Base-by-base conservation (phyloP, 1,140 invertebrate species). In the Sycophaga agraensis region DNA sequence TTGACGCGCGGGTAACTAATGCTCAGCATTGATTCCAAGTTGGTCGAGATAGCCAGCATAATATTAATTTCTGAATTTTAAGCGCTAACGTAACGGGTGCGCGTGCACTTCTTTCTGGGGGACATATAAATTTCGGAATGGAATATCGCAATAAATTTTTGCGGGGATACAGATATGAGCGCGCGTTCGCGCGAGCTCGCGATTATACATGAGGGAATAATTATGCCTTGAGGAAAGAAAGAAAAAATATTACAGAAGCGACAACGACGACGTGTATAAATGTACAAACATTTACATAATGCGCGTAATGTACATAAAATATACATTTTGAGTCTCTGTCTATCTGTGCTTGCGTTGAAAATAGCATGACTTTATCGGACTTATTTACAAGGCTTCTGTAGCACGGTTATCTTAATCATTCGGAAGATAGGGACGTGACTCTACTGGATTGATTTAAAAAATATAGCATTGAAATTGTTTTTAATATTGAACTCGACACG, bases 191-290 rank as follows among this genome's bases (percentile, higher is more conserved):
- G 56, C 48, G n/a, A 26, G 24, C 2, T 3, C 8, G 5, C 39
- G 58, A 51, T 60, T 60, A 43, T 51, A 37, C 48, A 50, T 34
- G 21, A 45, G 54, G 42, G 46, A 56, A 56, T 46, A 16, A 57
- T 57, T 48, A 57, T 57, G 43, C 55, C 31, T 21, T 28, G 40
- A 28, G 46, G 31, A 54, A 54, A 54, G 22, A n/a, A 24, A 24
- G 21, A 51, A 46, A 53, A 60, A 39, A 54, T 54, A 61, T 61
- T 48, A 48, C 42, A 54, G 34, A 39, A 61, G 59, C 50, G 31
- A n/a, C 43, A 19, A 46, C 37, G 31, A 9, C 43, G 51, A 4
- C n/a, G n/a, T n/a, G 40, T 31, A 43, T 43, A 42, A 59, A 59
- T 59, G 24, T 22, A 31, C 35, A 50, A 59, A 24, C 21, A 53